Conservation (phyloP, 35 echinoderm and acorn worm genomes). For the Heliocidaris erythrogramma region DNA sequence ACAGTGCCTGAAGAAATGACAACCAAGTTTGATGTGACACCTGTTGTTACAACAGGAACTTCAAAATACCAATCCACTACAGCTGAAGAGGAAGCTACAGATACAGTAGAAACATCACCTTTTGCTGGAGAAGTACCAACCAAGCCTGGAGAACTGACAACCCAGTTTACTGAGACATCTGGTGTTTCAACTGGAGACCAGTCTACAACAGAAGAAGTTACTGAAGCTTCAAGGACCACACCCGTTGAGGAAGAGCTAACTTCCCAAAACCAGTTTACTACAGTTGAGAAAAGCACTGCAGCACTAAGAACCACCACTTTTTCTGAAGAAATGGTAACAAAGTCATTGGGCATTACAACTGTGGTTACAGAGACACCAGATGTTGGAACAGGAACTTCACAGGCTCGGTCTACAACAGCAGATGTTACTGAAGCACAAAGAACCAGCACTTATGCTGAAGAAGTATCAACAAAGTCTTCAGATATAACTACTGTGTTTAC, state of each 20-base stretch:
- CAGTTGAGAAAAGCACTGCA: not conserved
- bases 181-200: too few relatives aligned
- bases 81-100: not conserved
- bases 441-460: not conserved
- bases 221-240: too few relatives aligned
- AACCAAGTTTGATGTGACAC: not conserved
- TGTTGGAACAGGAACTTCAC: not conserved
- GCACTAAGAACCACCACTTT: not conserved
- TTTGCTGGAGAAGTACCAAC: too few relatives aligned
- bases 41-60: not conserved
- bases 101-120: too few relatives aligned
- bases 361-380: not conserved
- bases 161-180: too few relatives aligned
- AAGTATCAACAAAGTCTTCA: not conserved
- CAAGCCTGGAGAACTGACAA: too few relatives aligned
- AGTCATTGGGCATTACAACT: not conserved
- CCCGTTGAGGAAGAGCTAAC: too few relatives aligned
- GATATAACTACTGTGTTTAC: not conserved
- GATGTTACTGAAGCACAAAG: not conserved
- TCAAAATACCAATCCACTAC: too few relatives aligned
- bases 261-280: too few relatives aligned
- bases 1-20: not conserved
- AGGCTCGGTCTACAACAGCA: too few relatives aligned
- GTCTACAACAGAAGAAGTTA: too few relatives aligned
- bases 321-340: not conserved